Percentiles rank a stretch among this genome's conserved stretches.
Evolutionary conservation across 2,888 invertebrate species (phyloP).

Genomic region (Plebejus melissa): DNA sequence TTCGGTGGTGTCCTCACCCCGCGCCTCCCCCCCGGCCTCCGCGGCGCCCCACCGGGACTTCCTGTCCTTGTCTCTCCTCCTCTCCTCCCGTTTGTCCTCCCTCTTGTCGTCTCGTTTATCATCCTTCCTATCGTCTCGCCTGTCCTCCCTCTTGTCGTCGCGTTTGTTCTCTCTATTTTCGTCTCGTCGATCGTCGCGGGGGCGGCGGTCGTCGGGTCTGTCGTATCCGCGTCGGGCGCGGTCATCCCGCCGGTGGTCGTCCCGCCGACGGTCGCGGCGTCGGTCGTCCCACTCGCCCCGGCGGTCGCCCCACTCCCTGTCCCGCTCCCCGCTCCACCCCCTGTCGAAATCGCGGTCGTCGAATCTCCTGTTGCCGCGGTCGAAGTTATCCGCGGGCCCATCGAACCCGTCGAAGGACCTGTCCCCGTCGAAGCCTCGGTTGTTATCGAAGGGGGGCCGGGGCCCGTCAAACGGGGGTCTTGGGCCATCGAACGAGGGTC

Average conservation of each 20-base stretch:
- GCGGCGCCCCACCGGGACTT: conserved; percentile 71
- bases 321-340: conserved; percentile 57
- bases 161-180: conserved; percentile 49
- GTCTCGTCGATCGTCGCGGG: conserved; percentile 49
- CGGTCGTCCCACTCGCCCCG: conserved; percentile 59
- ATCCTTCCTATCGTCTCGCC: conserved; percentile 56
- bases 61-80: conserved; percentile 58
- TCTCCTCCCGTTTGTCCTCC: conserved; percentile 52
- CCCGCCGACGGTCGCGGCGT: conserved; percentile 51
- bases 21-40: conserved; percentile 38
- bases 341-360: conserved; percentile 65
- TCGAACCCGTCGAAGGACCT: conserved; percentile 48
- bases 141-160: conserved; percentile 50
- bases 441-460: conserved; percentile 47
- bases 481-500: conserved; percentile 48
- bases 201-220: conserved; percentile 46
- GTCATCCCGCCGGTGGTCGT: conserved; percentile 49
- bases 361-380: conserved; percentile 61
- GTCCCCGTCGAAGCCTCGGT: conserved; percentile 33
- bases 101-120: conserved; percentile 56
- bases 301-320: conserved; percentile 53
- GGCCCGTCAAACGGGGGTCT: conserved; percentile 51
- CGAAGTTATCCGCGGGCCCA: conserved; percentile 65
- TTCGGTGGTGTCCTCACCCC: not conserved
- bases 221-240: conserved; percentile 56